Evolutionary conservation across 2,888 invertebrate genomes (phyloP), one percentile per base, ranked within the genome.

Genomic region (Sphaerolaimus hirsutus): DNA sequence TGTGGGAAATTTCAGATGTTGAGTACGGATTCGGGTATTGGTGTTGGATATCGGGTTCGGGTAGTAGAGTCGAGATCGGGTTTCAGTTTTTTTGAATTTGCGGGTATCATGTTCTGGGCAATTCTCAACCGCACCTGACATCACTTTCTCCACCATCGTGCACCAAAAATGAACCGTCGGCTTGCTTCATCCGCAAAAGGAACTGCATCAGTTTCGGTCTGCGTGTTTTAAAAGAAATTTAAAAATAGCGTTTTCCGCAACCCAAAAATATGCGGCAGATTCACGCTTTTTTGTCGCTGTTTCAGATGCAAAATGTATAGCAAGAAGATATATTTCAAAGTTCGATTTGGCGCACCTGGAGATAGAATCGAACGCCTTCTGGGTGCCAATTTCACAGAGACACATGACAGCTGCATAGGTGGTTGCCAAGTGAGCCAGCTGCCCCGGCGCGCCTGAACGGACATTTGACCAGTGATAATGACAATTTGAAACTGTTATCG

Each of bases 401-500:
- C 86, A 78, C 71, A 83, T 86, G 0, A 97, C 77, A 50, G 93
- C 89, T 42, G 91, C 93, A 69, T 91, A 99, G 1, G 93, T 97
- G 2, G 93, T 78, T 1, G 97, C 97, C 49, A 99, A 71, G 68
- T 97, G 97, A 22, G 91, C 73, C 57, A 74, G 70, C 65, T 97
- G 93, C 1, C 78, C 76, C 1, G 91, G 93, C 0, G 93, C 93
- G 46, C 97, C 97, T 48, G 40, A n/a, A n/a, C n/a, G n/a, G n/a
- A 14, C 10, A 29, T 10, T 10, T 7, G 29, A 14, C 7, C 10
- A 29, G 29, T 14, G 29, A 29, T 4, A 7, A n/a, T n/a, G n/a
- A n/a, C n/a, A n/a, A n/a, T n/a, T n/a, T n/a, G n/a, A n/a, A n/a
- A n/a, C n/a, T n/a, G n/a, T n/a, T n/a, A n/a, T n/a, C n/a, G n/a